phyloP scores from a whole-genome alignment of 2,113 vertebrate genomes.

The Mobula birostris region DNA sequence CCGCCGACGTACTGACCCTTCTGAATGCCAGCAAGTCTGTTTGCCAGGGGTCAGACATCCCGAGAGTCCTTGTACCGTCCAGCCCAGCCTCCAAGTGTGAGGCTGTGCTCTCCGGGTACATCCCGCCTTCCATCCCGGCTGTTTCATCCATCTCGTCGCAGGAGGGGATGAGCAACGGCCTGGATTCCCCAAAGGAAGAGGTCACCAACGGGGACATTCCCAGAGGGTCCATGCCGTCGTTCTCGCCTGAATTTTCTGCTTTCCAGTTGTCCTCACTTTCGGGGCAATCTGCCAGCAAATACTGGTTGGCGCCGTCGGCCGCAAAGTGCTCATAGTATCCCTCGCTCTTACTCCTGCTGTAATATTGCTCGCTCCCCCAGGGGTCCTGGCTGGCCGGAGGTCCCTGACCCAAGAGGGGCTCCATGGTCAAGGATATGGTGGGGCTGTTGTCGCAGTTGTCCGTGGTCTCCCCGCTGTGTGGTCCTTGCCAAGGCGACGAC shows the following conservation, averaged over 20 bases:
- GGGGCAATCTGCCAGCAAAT: constrained; percentile 52
- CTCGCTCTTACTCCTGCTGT: constrained; percentile 54
- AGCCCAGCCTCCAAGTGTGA: constrained; percentile 42
- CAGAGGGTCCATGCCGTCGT: constrained; percentile 60
- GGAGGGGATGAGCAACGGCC: constrained; percentile 49
- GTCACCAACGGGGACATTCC: constrained; percentile 53
- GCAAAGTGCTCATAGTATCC: constrained; percentile 61
- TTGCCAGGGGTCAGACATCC: constrained; percentile 51
- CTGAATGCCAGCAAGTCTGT: neutral
- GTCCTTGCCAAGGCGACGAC: constrained; percentile 50
- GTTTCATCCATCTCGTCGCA: neutral
- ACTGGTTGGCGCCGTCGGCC: constrained; percentile 47
- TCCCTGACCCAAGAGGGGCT: constrained; percentile 71
- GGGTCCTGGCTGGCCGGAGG: constrained; percentile 41
- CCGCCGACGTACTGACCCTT: constrained; percentile 44
- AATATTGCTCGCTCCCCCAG: constrained; percentile 64
- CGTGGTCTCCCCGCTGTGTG: constrained; percentile 46
- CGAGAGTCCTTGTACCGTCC: constrained; percentile 49
- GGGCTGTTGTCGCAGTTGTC: constrained; percentile 68
- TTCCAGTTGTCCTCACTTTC: constrained; percentile 62
- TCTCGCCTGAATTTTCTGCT: constrained; percentile 59
- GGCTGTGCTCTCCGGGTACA: no score
- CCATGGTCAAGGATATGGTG: constrained; percentile 70
- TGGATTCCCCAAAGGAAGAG: constrained; percentile 49
- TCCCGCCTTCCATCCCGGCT: neutral